Percentiles rank a stretch among this genome's conserved stretches.
These are phyloP conservation scores for Artibeus lituratus DNA, from an alignment of 2,797 vertebrate species.

Conservation along the genomic window DNA sequence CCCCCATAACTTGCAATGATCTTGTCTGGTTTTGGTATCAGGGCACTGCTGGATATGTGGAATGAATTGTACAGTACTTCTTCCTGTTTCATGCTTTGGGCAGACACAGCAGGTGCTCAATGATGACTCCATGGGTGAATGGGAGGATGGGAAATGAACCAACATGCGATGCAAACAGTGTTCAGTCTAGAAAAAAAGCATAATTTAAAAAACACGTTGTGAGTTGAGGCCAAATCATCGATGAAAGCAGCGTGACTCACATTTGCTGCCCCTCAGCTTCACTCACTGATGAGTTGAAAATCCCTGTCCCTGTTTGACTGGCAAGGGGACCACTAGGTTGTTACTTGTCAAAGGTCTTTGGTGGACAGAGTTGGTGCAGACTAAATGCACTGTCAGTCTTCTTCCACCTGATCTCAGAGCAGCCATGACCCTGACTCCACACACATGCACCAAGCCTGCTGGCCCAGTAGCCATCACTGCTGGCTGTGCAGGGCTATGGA, in stretches of 20 bases:
- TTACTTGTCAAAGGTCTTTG: background rate
- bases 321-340: background rate
- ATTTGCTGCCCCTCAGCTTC: background rate
- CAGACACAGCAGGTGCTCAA: background rate
- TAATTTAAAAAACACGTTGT: background rate
- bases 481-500: background rate
- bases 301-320: background rate
- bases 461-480: background rate
- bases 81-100: background rate
- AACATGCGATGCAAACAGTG: background rate
- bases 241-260: background rate
- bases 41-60: too few species aligned
- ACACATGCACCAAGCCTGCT: background rate
- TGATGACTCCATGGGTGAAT: background rate
- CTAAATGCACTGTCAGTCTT: background rate
- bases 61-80: too few species aligned
- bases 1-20: background rate
- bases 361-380: background rate
- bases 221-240: background rate
- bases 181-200: background rate
- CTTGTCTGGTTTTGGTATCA: background rate
- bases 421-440: background rate
- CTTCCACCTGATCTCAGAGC: background rate
- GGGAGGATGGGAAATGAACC: background rate
- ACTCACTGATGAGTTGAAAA: background rate